Evolutionary conservation across 1,140 invertebrate genomes (phyloP), one percentile per base, ranked within the genome.

Genomic region (Hetaerina americana): DNA sequence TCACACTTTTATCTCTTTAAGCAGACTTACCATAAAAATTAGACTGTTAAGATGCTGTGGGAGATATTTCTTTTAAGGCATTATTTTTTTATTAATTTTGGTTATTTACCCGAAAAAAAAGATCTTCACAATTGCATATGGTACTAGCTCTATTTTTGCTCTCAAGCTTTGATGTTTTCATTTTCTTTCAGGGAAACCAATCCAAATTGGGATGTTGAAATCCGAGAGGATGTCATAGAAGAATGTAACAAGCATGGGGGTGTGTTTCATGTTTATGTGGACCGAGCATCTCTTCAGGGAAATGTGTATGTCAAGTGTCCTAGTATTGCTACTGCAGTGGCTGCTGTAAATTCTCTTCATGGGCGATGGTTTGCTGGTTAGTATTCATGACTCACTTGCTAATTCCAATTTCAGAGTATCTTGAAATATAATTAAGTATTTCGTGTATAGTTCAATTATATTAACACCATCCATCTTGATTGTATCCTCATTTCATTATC

Each of bases 301-400:
- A 98, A 99, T 80, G 96, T 99, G 0, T 99, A 99, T 81, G 96
- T 99, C 5, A 99, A 99, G 81, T 99, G 96, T 84, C 95, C 97
- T 0, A 94, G 93, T 2, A 96, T 99, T 75, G 90, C 93, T 2
- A 95, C 95, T 5, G 97, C 97, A 0, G 94, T 97, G 0, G 92
- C 96, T 2, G 94, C 96, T 0, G 97, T 99, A 0, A 96, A 95
- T 81, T 92, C 95, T 0, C 84, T 99, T 22, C 97, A 99, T 82
- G 98, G 98, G 1, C 84, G 98, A 72, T 99, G 94, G 92, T 99
- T 99, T 85, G 96, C 95, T 29, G 89, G 89, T 87, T 78, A 77
- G 79, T 75, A 25, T 8, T 10, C 70, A 22, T 22, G 6, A 22
- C 18, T 24, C 22, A 10, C 8, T 24, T 12, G 10, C 26, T 26